Base-by-base conservation (phyloP, 2,888 invertebrate genomes). In the Drosophila nr. perissopoda region DNA sequence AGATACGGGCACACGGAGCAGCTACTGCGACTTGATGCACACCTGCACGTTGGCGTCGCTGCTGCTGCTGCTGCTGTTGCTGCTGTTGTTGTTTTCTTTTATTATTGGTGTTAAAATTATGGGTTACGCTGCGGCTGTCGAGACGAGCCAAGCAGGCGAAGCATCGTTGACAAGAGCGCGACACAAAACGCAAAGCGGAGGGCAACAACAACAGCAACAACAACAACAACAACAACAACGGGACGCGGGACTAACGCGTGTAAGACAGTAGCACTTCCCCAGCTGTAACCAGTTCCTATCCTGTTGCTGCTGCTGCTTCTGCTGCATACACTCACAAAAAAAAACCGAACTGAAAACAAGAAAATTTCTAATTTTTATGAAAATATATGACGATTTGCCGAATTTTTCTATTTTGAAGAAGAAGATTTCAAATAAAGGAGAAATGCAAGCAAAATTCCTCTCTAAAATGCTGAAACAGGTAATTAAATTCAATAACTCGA, bases 91-190 rank as follows among this genome's bases (percentile, higher is more conserved):
- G 72, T 74, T 74, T 76, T 76, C 75, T 89, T 89, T 89, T 87
- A 83, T 87, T 87, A 85, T 87, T 87, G 89, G 87, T 87, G 87
- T 87, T 89, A 87, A 87, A 87, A 87, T 87, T 87, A 87, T 87
- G 88, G 87, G 87, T 87, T 87, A 87, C 89, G 83, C 83, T 78
- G 77, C 62, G 62, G 16, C 72, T 60, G 71, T 62, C 64, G 63
- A 67, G 74, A 51, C 62, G 63, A 72, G 79, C 70, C 53, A 52
- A 38, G 36, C 27, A 53, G 79, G 59, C 63, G 66, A 71, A 70
- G 71, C 87, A 74, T 82, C 75, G 85, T 88, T 85, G 88, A 85
- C 85, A 85, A 81, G 81, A 82, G 72, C 46, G 78, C 80, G 72
- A 82, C 81, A 69, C 70, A 78, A 48, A 70, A 64, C 67, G 66